Percentiles rank a stretch among this genome's conserved stretches.
Evolutionary conservation across 2,797 vertebrate species (phyloP).

Genomic region (Chaetodon trifasciatus): DNA sequence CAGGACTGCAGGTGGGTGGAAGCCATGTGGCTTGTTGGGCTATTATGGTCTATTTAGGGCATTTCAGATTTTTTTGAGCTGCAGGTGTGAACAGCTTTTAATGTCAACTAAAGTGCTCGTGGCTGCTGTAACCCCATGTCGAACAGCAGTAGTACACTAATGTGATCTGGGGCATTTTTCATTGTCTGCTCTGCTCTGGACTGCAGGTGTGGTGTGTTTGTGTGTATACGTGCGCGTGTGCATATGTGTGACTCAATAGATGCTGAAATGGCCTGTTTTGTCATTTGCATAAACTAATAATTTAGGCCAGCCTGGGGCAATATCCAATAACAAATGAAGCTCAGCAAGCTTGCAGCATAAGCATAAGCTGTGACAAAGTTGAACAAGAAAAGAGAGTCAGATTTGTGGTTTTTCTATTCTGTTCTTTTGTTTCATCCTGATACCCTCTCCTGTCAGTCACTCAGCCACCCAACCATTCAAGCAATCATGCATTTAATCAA

Average conservation of each 20-base stretch:
- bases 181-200: slow-evolving; percentile 59
- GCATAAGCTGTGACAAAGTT: slow-evolving; percentile 24
- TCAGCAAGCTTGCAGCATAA: slow-evolving; percentile 15
- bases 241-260: slow-evolving; percentile 27
- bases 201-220: slow-evolving; percentile 52
- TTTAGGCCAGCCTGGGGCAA: slow-evolving; percentile 31
- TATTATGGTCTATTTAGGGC: slow-evolving; percentile 31
- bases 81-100: slow-evolving; percentile 34
- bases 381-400: not conserved
- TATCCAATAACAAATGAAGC: slow-evolving; percentile 11
- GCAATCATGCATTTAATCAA: slow-evolving; percentile 64
- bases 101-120: too few species aligned
- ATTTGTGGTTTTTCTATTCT: slow-evolving; percentile 8
- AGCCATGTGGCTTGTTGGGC: slow-evolving; percentile 39
- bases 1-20: slow-evolving; percentile 61
- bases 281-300: slow-evolving; percentile 64
- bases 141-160: not conserved
- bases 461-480: slow-evolving; percentile 25
- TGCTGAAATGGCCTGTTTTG: slow-evolving; percentile 40
- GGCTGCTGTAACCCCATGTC: slow-evolving; percentile 9
- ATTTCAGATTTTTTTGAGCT: slow-evolving; percentile 35
- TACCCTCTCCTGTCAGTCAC: slow-evolving; percentile 36
- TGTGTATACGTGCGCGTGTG: slow-evolving; percentile 32
- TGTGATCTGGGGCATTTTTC: slow-evolving; percentile 41
- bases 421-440: slow-evolving; percentile 20